phyloP scores from a whole-genome alignment of 2,797 vertebrate genomes.

The Eidolon dupreanum region DNA sequence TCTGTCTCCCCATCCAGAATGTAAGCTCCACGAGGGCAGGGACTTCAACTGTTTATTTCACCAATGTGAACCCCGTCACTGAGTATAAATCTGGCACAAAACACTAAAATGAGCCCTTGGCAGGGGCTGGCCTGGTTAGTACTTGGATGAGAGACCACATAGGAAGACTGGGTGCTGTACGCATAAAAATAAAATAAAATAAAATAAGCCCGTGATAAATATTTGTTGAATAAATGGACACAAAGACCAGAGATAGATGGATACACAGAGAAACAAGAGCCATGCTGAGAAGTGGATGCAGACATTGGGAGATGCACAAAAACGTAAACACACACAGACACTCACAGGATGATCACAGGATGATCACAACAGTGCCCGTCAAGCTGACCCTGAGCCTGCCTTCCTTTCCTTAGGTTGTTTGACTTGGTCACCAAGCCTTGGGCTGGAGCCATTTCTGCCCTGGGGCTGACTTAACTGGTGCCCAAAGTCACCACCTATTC shows the following conservation, averaged over 20 bases:
- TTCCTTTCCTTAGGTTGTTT: background rate
- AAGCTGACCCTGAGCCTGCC: background rate
- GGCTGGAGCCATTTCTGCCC: background rate
- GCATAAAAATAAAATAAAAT: too few relatives aligned
- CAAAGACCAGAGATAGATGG: background rate
- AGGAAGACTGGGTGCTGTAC: too few relatives aligned
- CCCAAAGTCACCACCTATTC: background rate
- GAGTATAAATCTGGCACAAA: background rate
- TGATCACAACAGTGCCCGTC: too few relatives aligned
- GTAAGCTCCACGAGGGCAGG: background rate
- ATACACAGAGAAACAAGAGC: background rate
- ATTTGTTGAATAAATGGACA: slow-evolving; percentile 30
- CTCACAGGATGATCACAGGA: background rate
- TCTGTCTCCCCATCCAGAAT: background rate
- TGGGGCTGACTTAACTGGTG: background rate
- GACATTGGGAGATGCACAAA: background rate
- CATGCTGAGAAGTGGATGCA: background rate
- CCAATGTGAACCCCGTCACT: background rate
- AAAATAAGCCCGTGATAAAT: background rate
- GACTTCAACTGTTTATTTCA: background rate
- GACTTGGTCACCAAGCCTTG: background rate
- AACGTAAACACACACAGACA: background rate
- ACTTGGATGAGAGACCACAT: too few relatives aligned
- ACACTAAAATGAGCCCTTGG: too few relatives aligned
- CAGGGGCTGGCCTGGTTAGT: too few relatives aligned